These are phyloP conservation scores for Pterocles gutturalis DNA, from an alignment of 2,113 vertebrate species.

Conservation along the genomic window DNA sequence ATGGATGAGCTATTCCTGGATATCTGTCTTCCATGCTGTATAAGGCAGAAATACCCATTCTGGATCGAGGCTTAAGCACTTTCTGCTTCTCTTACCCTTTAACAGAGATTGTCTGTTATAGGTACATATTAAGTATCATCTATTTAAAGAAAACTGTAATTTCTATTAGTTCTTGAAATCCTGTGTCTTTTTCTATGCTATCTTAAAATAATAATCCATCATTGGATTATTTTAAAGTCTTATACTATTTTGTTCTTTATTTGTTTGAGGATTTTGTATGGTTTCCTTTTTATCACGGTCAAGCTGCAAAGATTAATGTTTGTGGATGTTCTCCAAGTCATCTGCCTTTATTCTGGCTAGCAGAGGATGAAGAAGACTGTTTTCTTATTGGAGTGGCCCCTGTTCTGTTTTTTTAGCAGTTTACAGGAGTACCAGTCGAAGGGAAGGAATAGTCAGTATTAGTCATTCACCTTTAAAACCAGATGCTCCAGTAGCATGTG, in stretches of 20 bases:
- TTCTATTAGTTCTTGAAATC: background rate
- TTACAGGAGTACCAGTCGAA: background rate
- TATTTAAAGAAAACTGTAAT: background rate
- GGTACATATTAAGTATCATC: background rate
- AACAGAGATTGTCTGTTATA: background rate
- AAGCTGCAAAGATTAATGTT: background rate
- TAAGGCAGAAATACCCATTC: constrained; percentile 35
- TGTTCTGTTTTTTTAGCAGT: background rate
- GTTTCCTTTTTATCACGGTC: constrained; percentile 9
- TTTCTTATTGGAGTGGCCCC: background rate
- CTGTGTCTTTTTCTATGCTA: background rate
- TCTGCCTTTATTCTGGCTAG: background rate
- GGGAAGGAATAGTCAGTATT: background rate
- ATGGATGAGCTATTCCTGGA: constrained; percentile 41
- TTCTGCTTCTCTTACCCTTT: background rate
- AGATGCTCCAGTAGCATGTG: background rate
- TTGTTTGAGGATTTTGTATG: constrained; percentile 1
- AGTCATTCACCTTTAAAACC: background rate
- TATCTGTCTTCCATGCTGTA: constrained; percentile 9
- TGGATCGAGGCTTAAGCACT: constrained; percentile 26
- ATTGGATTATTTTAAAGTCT: background rate
- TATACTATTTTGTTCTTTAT: background rate
- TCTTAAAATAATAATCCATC: background rate
- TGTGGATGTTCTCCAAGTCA: background rate
- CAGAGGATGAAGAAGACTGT: background rate